These are phyloP conservation scores for Scaptomyza hsui DNA, from an alignment of 1,140 invertebrate species.

Conservation along the genomic window DNA sequence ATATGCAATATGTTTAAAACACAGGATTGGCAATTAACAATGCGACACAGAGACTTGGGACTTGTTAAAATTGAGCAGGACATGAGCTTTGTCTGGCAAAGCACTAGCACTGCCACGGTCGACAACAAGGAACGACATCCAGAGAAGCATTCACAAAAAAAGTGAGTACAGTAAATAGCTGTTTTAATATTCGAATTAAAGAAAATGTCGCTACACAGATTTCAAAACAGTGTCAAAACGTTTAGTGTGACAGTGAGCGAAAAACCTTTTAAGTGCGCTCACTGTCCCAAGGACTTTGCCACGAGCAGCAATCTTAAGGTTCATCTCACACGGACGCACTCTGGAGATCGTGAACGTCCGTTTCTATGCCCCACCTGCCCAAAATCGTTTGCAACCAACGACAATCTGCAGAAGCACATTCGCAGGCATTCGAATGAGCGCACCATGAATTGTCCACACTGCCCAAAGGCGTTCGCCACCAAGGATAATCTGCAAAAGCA, in stretches of 20 bases:
- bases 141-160: slow-evolving; percentile 27
- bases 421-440: slow-evolving; percentile 36
- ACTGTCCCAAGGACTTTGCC: slow-evolving; percentile 38
- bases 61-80: slow-evolving; percentile 42
- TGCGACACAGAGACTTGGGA: slow-evolving; percentile 36
- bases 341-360: slow-evolving; percentile 33
- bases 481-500: slow-evolving; percentile 48
- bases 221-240: slow-evolving; percentile 5
- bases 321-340: slow-evolving; percentile 33
- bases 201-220: slow-evolving; percentile 5
- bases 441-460: slow-evolving; percentile 34
- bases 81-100: slow-evolving; percentile 39
- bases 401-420: slow-evolving; percentile 44
- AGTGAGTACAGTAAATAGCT: slow-evolving; percentile 12
- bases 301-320: slow-evolving; percentile 41
- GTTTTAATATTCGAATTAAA: too few relatives aligned
- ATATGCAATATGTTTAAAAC: slow-evolving; percentile 42
- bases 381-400: slow-evolving; percentile 36
- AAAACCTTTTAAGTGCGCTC: slow-evolving; percentile 39
- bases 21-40: slow-evolving; percentile 37
- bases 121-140: slow-evolving; percentile 8
- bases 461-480: slow-evolving; percentile 39
- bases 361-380: slow-evolving; percentile 41
- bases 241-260: background rate
- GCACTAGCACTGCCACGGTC: background rate